phyloP scores from a whole-genome alignment of 2,888 invertebrate genomes.

The Pogonocherus hispidulus region DNA sequence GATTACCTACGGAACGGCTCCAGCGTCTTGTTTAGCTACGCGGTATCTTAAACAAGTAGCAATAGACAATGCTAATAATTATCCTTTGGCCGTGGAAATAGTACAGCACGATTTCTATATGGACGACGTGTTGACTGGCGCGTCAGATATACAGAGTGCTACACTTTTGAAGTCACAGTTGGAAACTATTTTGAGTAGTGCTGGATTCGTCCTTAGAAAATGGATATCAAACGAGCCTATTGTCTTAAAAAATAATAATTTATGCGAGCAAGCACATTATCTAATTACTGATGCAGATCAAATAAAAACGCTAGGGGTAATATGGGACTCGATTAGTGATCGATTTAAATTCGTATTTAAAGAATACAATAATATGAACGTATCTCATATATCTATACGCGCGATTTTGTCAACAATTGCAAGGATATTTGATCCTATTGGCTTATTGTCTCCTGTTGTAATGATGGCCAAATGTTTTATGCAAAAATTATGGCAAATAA shows the following conservation, averaged over 20 bases:
- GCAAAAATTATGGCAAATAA: slow-evolving; percentile 27
- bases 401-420: slow-evolving; percentile 13
- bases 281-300: neutral
- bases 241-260: neutral
- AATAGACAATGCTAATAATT: neutral
- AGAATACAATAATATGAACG: neutral
- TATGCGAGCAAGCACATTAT: neutral
- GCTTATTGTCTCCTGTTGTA: slow-evolving; percentile 5
- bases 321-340: slow-evolving; percentile 11
- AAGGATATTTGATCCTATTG: slow-evolving; percentile 17
- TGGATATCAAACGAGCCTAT: slow-evolving; percentile 15
- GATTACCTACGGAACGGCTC: slow-evolving; percentile 31
- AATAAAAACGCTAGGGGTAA: slow-evolving; percentile 20
- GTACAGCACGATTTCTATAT: slow-evolving; percentile 16
- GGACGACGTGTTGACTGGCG: slow-evolving; percentile 22
- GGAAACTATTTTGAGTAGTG: slow-evolving; percentile 15
- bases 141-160: neutral
- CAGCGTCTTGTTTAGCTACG: slow-evolving; percentile 28
- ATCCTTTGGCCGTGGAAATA: slow-evolving; percentile 9
- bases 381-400: slow-evolving; percentile 13
- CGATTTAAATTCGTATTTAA: slow-evolving; percentile 5
- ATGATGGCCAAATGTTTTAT: slow-evolving; percentile 16
- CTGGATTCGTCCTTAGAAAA: slow-evolving; percentile 26
- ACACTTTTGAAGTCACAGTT: slow-evolving; percentile 4
- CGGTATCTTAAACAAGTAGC: slow-evolving; percentile 24